These are phyloP conservation scores for Caradrina kadenii DNA, from an alignment of 2,888 invertebrate genomes.

Conservation along the genomic window DNA sequence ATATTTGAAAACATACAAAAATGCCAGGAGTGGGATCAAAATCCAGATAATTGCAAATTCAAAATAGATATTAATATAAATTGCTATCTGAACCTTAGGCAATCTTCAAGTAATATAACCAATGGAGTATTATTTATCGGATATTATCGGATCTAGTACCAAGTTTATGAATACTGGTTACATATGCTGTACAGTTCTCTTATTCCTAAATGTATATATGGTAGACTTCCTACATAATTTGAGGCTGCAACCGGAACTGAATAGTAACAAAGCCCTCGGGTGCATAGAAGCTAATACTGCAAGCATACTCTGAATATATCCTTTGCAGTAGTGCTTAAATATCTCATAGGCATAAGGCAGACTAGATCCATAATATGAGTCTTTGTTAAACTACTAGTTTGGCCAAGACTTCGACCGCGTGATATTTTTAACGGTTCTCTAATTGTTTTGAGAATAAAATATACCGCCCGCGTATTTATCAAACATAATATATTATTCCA, in stretches of 20 bases:
- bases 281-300: constrained; percentile 34
- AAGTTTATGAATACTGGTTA: constrained; percentile 3
- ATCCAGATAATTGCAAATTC: too few species aligned
- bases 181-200: background rate
- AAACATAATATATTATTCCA: too few species aligned
- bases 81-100: background rate
- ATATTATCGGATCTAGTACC: background rate
- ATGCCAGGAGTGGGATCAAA: too few species aligned
- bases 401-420: too few species aligned
- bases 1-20: too few species aligned
- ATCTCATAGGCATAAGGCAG: constrained; percentile 21
- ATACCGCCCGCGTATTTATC: too few species aligned
- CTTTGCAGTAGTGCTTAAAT: constrained; percentile 39
- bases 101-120: background rate
- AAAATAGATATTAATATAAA: too few species aligned
- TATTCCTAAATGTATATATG: background rate
- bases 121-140: background rate
- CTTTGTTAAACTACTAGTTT: background rate
- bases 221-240: constrained; percentile 16
- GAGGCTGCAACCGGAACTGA: constrained; percentile 15
- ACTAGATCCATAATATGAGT: constrained; percentile 12
- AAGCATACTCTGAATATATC: constrained; percentile 50
- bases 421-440: too few species aligned
- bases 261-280: constrained; percentile 50
- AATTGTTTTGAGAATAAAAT: too few species aligned